A percentile compares a stretch with the other conserved stretches of the same genome.
phyloP scores from a whole-genome alignment of 2,113 vertebrate genomes.

The Meles meles region DNA sequence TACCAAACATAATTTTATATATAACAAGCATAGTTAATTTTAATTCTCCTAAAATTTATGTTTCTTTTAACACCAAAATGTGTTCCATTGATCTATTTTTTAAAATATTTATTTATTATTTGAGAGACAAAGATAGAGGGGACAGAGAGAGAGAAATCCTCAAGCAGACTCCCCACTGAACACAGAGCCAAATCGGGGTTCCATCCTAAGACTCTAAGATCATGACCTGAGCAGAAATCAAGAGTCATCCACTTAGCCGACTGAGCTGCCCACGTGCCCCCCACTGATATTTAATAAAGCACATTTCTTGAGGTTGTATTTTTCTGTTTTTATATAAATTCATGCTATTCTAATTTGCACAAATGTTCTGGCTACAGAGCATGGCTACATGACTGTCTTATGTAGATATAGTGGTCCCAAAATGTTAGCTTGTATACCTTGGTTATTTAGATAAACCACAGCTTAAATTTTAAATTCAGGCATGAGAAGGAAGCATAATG shows the following conservation, averaged over 20 bases:
- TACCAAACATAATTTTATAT: background rate
- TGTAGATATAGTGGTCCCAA: background rate
- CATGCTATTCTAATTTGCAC: background rate
- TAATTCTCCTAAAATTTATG: background rate
- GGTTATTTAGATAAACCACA: background rate
- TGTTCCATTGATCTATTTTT: background rate
- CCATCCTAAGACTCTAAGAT: background rate
- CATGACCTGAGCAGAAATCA: background rate
- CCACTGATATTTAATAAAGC: background rate
- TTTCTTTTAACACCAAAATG: background rate
- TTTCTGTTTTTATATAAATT: background rate
- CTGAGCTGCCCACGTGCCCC: background rate
- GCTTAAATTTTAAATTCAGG: background rate
- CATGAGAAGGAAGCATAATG: background rate
- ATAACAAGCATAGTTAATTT: background rate
- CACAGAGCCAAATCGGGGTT: background rate
- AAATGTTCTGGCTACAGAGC: background rate
- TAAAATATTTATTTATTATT: background rate
- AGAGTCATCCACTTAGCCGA: background rate
- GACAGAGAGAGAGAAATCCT: background rate
- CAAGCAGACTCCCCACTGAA: background rate
- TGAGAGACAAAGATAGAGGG: background rate
- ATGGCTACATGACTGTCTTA: accelerated
- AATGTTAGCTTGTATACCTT: background rate
- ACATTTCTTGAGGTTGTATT: background rate